Evolutionary conservation across 2,888 invertebrate species (phyloP), one percentile per base, ranked within the genome.

Genomic region (Ferdinandea cuprea): DNA sequence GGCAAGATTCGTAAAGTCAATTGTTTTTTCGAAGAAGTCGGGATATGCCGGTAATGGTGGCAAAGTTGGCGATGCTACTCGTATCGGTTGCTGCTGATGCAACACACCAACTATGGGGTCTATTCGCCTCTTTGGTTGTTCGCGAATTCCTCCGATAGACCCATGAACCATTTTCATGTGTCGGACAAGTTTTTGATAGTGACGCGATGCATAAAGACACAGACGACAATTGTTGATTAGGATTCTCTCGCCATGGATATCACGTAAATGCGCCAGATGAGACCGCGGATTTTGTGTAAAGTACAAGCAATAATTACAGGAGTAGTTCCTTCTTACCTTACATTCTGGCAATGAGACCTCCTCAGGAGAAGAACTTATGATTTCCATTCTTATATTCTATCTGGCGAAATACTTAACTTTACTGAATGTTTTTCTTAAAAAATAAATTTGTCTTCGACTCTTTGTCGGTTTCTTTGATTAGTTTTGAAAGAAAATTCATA

Each of bases 171-270:
- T 95, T 90, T 94, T 95, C 88, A 95, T 93, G 91, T 97, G 96
- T 78, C 96, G 92, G 86, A 95, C 92, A 85, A 97, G 92, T 92
- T 97, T 97, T 91, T 97, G 96, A 87, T 95, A 95, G 91, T 97
- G 96, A 86, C 95, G 94, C 63, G 97, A 97, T 11, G 97, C 97
- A 91, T 97, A 98, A 86, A 97, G 92, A 91, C 98, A 98, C 87
- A 94, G 92, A 63, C 95, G 94, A 90, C 98, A 98, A 89, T 96
- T 96, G 91, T 95, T 96, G 86, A 95, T 95, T 88, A 94, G 95
- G 86, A 97, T 94, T 90, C 93, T 94, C 88, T 96, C 95, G 85
- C 94, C 93, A 91, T 97, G 97, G 71, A 94, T 94, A 91, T 96
- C 95, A 68, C 95, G 94, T 87, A 95, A 92, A 90, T 97, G 97